Percentiles rank a stretch among this genome's conserved stretches.
phyloP scores from a whole-genome alignment of 2,797 vertebrate species.

The Chaetophractus vellerosus region DNA sequence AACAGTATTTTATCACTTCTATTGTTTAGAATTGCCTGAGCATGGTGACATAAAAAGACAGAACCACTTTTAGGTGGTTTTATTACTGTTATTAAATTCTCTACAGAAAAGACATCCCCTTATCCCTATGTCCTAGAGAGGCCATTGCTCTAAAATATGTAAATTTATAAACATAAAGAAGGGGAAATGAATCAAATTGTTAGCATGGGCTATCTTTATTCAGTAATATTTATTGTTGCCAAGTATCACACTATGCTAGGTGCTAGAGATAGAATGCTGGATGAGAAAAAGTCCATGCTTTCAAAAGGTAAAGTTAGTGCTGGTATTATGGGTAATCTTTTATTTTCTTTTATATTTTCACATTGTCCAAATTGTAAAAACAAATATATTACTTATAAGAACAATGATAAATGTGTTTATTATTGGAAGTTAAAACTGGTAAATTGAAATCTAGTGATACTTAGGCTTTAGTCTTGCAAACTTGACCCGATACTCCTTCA shows the following conservation, averaged over 20 bases:
- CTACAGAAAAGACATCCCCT: neutral
- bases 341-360: neutral
- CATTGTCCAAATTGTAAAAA: neutral
- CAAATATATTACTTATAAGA: constrained; percentile 1
- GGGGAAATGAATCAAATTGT: neutral
- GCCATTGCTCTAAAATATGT: neutral
- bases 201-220: neutral
- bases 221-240: neutral
- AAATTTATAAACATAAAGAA: neutral
- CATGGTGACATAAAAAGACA: neutral
- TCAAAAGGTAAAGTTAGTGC: neutral
- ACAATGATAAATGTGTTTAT: neutral
- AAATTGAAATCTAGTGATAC: neutral
- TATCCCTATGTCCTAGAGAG: neutral
- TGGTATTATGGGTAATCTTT: neutral
- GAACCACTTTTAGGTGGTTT: neutral
- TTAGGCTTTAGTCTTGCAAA: neutral
- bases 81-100: constrained; percentile 33
- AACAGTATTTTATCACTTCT: neutral
- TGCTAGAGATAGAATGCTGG: no score
- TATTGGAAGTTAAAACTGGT: neutral
- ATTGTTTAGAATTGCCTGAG: neutral
- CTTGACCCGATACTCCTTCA: neutral
- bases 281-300: neutral
- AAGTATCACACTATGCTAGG: neutral